Conservation (phyloP, 2,888 invertebrate genomes). For the Microplitis deprimator region DNA sequence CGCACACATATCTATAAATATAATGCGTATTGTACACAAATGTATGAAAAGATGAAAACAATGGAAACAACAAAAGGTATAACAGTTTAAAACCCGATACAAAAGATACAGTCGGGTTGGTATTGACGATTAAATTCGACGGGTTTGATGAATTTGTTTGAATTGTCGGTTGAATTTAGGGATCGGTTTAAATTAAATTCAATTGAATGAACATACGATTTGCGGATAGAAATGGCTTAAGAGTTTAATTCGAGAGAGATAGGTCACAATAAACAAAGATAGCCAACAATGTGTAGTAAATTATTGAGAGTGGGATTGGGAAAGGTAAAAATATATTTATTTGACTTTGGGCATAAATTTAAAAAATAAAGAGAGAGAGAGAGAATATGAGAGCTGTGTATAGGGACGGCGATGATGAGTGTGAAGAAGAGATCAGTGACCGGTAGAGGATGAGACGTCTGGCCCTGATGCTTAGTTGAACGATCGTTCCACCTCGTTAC, state of each 20-base stretch:
- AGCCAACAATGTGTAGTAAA: not conserved
- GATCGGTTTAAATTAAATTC: slow-evolving; percentile 15
- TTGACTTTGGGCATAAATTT: not conserved
- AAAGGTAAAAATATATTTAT: not conserved
- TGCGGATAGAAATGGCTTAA: slow-evolving; percentile 13
- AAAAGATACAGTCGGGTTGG: not conserved
- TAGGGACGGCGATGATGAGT: not conserved
- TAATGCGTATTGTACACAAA: not conserved
- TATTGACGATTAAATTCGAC: slow-evolving; percentile 7
- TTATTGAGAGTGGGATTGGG: slow-evolving; percentile 9
- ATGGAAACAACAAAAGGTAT: not conserved
- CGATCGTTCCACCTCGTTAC: slow-evolving; percentile 59
- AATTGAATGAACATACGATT: slow-evolving; percentile 3
- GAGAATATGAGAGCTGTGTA: not conserved
- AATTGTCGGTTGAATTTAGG: slow-evolving; percentile 4
- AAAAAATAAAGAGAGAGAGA: not conserved
- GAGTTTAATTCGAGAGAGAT: not conserved
- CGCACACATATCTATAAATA: not conserved
- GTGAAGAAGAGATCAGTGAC: slow-evolving; percentile 39
- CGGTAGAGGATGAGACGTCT: slow-evolving; percentile 43
- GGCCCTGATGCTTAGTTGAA: slow-evolving; percentile 55
- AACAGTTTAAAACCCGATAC: not conserved
- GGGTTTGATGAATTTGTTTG: slow-evolving; percentile 20
- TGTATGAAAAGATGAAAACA: not conserved
- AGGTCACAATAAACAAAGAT: not conserved